Evolutionary conservation across 2,888 invertebrate species (phyloP).

Genomic region (Diplazon laetatorius): DNA sequence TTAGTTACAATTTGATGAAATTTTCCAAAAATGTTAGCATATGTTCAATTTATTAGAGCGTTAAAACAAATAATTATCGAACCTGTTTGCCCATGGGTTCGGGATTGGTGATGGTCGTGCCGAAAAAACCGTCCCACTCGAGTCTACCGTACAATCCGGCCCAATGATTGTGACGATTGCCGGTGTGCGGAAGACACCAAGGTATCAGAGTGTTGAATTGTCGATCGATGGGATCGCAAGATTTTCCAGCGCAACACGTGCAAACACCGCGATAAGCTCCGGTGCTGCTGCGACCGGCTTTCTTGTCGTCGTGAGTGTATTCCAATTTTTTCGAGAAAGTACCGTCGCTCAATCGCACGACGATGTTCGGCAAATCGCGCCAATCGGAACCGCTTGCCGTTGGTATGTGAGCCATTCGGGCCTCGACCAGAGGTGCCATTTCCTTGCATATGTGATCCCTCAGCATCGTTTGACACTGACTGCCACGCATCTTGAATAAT

Average conservation of each 20-base stretch:
- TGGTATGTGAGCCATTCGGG: slow-evolving; percentile 90
- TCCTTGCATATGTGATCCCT: slow-evolving; percentile 93
- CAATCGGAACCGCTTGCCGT: slow-evolving; percentile 91
- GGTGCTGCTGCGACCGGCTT: slow-evolving; percentile 83
- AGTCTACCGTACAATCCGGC: slow-evolving; percentile 92
- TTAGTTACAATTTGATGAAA: no score
- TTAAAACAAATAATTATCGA: slow-evolving; percentile 36
- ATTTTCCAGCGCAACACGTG: slow-evolving; percentile 86
- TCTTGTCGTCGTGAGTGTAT: slow-evolving; percentile 84
- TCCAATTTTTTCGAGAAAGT: slow-evolving; percentile 86
- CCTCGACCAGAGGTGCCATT: slow-evolving; percentile 91
- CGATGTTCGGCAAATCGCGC: slow-evolving; percentile 92
- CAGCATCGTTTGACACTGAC: slow-evolving; percentile 84
- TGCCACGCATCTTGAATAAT: slow-evolving; percentile 84
- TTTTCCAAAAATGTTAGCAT: no score
- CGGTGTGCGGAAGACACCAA: slow-evolving; percentile 95
- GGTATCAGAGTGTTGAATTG: slow-evolving; percentile 94
- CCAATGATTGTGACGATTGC: slow-evolving; percentile 93
- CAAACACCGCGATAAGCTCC: slow-evolving; percentile 89
- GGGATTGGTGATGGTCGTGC: slow-evolving; percentile 93
- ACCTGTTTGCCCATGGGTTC: slow-evolving; percentile 96
- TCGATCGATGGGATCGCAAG: slow-evolving; percentile 88
- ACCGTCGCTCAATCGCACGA: slow-evolving; percentile 88
- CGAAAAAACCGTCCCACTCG: slow-evolving; percentile 93
- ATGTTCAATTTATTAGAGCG: no score